Conservation (phyloP, 2,888 invertebrate species). For the Apocheima hispidaria region DNA sequence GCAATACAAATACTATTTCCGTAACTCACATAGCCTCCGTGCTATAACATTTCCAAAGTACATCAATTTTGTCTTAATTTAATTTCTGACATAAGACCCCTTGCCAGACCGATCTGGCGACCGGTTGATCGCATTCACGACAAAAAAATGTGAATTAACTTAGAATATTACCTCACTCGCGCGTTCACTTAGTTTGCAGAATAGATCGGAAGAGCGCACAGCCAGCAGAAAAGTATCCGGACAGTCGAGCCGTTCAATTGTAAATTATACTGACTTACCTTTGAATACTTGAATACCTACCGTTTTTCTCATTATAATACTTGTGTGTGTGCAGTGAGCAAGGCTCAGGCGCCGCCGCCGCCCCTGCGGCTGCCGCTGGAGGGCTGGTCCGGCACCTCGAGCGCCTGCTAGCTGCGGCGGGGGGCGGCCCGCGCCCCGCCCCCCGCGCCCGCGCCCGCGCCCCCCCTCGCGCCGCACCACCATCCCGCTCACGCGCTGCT, state of each 20-base stretch:
- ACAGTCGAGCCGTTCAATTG: background rate
- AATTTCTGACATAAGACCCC: too few relatives aligned
- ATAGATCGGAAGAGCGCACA: background rate
- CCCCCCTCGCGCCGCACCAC: constrained; percentile 64
- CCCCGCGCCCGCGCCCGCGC: constrained; percentile 48
- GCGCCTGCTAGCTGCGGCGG: constrained; percentile 82
- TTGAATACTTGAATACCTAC: background rate
- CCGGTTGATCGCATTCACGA: too few relatives aligned
- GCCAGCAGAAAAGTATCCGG: background rate
- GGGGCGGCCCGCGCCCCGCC: constrained; percentile 66
- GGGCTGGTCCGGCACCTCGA: constrained; percentile 85
- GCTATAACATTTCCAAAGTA: too few relatives aligned
- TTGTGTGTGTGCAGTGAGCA: constrained; percentile 67
- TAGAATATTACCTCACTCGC: too few relatives aligned
- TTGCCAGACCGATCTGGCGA: too few relatives aligned
- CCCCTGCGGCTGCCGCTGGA: constrained; percentile 85
- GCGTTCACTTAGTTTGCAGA: too few relatives aligned
- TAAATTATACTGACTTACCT: too few relatives aligned
- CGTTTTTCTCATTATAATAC: background rate
- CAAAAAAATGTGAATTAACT: too few relatives aligned
- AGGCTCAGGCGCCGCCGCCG: constrained; percentile 88
- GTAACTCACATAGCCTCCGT: too few relatives aligned
- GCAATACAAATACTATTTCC: too few relatives aligned
- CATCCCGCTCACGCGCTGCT: constrained; percentile 65
- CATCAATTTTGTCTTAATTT: too few relatives aligned